Percentiles rank a stretch among this genome's conserved stretches.
Conservation (phyloP, 2,888 invertebrate species). For the Aphodius granarius region DNA sequence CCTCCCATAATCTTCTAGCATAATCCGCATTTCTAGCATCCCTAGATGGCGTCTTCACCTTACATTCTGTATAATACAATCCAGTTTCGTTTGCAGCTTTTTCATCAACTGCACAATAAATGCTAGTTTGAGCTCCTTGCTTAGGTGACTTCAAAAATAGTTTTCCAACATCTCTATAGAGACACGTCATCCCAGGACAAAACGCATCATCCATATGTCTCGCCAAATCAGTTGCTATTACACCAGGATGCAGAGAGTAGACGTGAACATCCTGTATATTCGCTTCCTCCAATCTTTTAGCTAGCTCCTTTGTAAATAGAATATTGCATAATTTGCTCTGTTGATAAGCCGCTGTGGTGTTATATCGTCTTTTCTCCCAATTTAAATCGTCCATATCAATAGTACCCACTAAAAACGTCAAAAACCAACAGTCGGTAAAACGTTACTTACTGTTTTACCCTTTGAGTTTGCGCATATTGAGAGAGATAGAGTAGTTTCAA, state of each 20-base stretch:
- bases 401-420: conserved; percentile 44
- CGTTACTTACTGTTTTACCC: no score
- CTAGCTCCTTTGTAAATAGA: conserved; percentile 71
- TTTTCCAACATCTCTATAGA: neutral
- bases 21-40: conserved; percentile 58
- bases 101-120: conserved; percentile 72
- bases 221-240: conserved; percentile 73
- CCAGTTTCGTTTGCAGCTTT: conserved; percentile 65
- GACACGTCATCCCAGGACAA: conserved; percentile 29
- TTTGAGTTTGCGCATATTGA: no score
- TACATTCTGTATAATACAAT: conserved; percentile 62
- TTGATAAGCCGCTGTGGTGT: conserved; percentile 66
- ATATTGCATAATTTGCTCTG: conserved; percentile 82
- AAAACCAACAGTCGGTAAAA: no score
- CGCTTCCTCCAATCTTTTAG: conserved; percentile 53
- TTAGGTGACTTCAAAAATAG: conserved; percentile 50
- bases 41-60: conserved; percentile 53
- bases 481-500: no score
- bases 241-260: conserved; percentile 74
- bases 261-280: conserved; percentile 60
- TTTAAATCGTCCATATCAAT: conserved; percentile 74
- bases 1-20: conserved; percentile 65
- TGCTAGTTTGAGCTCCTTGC: conserved; percentile 74
- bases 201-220: conserved; percentile 58
- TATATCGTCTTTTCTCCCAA: conserved; percentile 67